A percentile compares a stretch with the other conserved stretches of the same genome.
phyloP scores from a whole-genome alignment of 2,797 vertebrate genomes.

The Danio jaintianensis region DNA sequence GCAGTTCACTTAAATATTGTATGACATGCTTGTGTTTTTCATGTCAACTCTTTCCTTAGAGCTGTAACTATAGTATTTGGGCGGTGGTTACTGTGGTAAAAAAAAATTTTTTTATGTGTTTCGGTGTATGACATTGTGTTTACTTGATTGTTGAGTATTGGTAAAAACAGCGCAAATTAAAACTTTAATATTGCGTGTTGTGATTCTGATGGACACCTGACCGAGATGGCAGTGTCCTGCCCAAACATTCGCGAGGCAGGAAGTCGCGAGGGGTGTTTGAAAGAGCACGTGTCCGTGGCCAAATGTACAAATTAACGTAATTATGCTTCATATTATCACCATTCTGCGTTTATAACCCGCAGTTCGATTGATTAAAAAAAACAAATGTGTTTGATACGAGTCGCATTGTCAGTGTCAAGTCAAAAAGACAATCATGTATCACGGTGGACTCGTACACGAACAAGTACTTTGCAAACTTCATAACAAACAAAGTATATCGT shows the following conservation, averaged over 20 bases:
- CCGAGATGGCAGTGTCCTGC: neutral
- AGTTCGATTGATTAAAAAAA: neutral
- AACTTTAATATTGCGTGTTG: neutral
- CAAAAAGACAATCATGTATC: neutral
- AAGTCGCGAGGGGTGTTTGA: conserved; percentile 13
- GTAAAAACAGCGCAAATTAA: neutral
- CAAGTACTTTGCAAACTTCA: conserved; percentile 25
- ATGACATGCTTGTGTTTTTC: neutral
- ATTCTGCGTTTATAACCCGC: neutral
- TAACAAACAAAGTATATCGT: neutral
- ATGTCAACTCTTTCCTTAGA: neutral
- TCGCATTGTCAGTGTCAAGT: neutral
- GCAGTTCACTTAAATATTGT: neutral
- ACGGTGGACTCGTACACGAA: neutral
- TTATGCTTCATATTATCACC: neutral
- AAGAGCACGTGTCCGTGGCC: conserved; percentile 27
- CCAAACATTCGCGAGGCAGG: conserved; percentile 46
- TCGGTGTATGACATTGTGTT: neutral
- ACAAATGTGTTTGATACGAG: neutral
- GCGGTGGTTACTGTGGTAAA: neutral
- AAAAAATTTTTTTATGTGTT: neutral
- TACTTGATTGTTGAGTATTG: neutral
- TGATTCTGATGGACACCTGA: conserved; percentile 27
- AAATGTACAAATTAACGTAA: neutral
- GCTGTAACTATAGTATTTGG: too few relatives aligned